These are phyloP conservation scores for Acanthosepion lycidas DNA, from an alignment of 2,888 invertebrate species.

Conservation along the genomic window DNA sequence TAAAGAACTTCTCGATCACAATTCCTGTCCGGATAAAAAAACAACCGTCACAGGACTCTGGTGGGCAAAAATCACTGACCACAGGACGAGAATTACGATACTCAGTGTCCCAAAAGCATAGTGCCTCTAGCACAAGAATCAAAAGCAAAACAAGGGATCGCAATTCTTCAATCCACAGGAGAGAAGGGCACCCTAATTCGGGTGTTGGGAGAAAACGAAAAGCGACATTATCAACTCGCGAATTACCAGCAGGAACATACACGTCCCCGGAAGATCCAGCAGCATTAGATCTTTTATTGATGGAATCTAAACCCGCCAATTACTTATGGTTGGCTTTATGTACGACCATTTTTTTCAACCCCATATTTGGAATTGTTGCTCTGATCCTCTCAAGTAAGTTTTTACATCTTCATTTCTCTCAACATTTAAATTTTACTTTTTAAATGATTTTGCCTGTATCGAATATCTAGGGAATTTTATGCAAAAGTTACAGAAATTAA, in stretches of 20 bases:
- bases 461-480: not conserved
- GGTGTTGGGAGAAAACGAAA: not conserved
- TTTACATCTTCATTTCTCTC: not conserved
- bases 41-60: not conserved
- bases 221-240: slow-evolving; percentile 2
- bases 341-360: slow-evolving; percentile 54
- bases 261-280: not conserved
- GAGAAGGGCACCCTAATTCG: not conserved
- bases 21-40: slow-evolving; percentile 37
- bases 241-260: slow-evolving; percentile 21
- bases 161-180: not conserved
- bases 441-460: not conserved
- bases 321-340: slow-evolving; percentile 54
- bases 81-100: not conserved
- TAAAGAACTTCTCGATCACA: not conserved
- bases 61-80: not conserved
- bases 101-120: not conserved
- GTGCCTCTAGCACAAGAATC: not conserved
- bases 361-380: slow-evolving; percentile 53
- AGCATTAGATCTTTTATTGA: slow-evolving; percentile 49
- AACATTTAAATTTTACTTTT: not conserved
- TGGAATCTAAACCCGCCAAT: slow-evolving; percentile 53
- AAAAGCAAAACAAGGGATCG: not conserved
- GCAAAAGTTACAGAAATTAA: no score
- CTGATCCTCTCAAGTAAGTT: slow-evolving; percentile 54